Conservation (phyloP, 1,140 invertebrate species). For the Cotesia glomerata region DNA sequence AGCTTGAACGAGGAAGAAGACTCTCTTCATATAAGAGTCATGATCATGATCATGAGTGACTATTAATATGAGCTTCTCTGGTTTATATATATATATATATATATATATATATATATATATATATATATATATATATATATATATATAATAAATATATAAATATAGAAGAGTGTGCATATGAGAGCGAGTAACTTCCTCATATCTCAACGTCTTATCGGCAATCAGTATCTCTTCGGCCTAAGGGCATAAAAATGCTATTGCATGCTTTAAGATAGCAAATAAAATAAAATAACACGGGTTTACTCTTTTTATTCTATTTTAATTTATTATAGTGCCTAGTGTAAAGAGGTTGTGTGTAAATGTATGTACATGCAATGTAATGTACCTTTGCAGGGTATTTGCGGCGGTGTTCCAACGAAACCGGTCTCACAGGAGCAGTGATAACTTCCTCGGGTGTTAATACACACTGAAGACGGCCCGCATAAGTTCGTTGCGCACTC, state of each 20-base stretch:
- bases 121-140: neutral
- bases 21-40: neutral
- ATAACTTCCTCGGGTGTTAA: conserved; percentile 84
- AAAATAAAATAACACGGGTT: conserved; percentile 2
- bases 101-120: neutral
- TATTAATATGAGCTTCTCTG: too few relatives aligned
- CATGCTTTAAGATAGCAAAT: conserved; percentile 13
- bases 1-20: neutral
- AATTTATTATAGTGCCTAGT: too few relatives aligned
- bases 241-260: conserved; percentile 13
- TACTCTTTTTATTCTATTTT: too few relatives aligned
- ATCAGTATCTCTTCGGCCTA: conserved; percentile 12
- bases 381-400: conserved; percentile 77
- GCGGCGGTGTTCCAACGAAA: conserved; percentile 82
- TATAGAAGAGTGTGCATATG: neutral
- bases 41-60: neutral
- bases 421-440: conserved; percentile 87
- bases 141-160: conserved; percentile 4
- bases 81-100: neutral
- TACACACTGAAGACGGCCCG: conserved; percentile 81
- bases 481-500: conserved; percentile 82
- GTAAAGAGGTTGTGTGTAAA: conserved; percentile 10
- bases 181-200: conserved; percentile 20
- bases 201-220: conserved; percentile 22
- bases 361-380: conserved; percentile 7